Evolutionary conservation across 2,888 invertebrate species (phyloP).

Genomic region (Crocallis elinguaria): DNA sequence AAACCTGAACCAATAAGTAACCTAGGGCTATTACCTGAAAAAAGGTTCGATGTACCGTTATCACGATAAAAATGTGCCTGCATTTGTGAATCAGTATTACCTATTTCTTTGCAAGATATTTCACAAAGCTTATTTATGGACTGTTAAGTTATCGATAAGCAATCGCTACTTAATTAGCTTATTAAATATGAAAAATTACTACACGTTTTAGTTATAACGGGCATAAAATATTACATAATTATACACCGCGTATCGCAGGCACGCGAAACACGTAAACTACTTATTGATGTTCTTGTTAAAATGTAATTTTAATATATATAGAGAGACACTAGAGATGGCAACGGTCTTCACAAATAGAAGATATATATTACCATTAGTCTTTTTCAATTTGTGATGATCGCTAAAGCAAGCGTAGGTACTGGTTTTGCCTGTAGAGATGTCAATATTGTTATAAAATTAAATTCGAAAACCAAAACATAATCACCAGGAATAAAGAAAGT

Average conservation of each 20-base stretch:
- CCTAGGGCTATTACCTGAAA: background rate
- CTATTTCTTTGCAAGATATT: background rate
- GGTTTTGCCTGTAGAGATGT: no score
- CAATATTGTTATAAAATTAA: no score
- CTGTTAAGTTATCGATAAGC: conserved; percentile 30
- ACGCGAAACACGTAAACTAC: conserved; percentile 7
- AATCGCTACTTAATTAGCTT: conserved; percentile 3
- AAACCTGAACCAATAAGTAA: background rate
- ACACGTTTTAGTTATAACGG: conserved; percentile 15
- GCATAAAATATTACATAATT: conserved; percentile 16
- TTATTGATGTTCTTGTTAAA: conserved; percentile 2
- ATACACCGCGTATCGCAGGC: conserved; percentile 1
- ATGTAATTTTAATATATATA: no score
- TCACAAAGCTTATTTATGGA: background rate
- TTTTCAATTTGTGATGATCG: no score
- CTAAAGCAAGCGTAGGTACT: no score
- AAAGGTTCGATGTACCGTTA: background rate
- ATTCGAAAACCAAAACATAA: no score
- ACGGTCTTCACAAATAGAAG: no score
- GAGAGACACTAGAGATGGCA: no score
- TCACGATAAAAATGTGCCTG: background rate
- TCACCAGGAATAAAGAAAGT: no score
- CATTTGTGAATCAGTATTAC: background rate
- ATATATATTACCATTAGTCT: no score
- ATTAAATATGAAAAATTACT: conserved; percentile 1